Base-by-base conservation (phyloP, 2,888 invertebrate species). In the Galerucella calmariensis region DNA sequence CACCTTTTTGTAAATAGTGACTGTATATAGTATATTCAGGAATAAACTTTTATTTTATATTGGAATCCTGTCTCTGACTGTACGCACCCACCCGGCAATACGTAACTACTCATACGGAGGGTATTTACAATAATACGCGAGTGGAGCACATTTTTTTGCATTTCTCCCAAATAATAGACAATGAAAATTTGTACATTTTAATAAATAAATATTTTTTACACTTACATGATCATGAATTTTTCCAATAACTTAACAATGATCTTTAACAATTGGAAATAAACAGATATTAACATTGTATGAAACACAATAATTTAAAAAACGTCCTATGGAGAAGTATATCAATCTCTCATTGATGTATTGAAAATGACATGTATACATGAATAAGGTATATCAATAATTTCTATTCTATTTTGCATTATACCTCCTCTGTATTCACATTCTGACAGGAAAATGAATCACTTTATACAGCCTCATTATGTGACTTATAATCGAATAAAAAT, bases 161-260 rank as follows among this genome's bases (percentile, higher is more conserved):
- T n/a, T 35, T 35, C 2, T 0, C 6, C 6, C 0, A 69, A 75
- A 73, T 62, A 20, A 65, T 20, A 53, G 46, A 27, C 6, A n/a
- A 46, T 46, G 10, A 62, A 76, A 79, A 74, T 81, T 79, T 82
- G 80, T 82, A 82, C 82, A 81, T 85, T 85, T 85, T 86, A 85
- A 86, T 86, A 86, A 85, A 86, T 85, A 84, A 85, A 85, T 85
- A 85, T 82, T 85, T 86, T 85, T 82, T 84, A 85, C 85, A 85
- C 83, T 82, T 83, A 85, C 81, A 83, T 81, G 80, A 82, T 82
- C 83, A 80, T 83, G 83, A 81, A 79, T 78, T 79, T 78, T 77
- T 82, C 83, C 53, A 62, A 81, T 48, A 82, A 84, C 77, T 44
- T 81, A 84, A 83, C 80, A 80, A 78, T 79, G 65, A 73, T 75